Evolutionary conservation across 1,140 invertebrate species (phyloP), one percentile per base, ranked within the genome.

Genomic region (Stenopsyche tienmushanensis): DNA sequence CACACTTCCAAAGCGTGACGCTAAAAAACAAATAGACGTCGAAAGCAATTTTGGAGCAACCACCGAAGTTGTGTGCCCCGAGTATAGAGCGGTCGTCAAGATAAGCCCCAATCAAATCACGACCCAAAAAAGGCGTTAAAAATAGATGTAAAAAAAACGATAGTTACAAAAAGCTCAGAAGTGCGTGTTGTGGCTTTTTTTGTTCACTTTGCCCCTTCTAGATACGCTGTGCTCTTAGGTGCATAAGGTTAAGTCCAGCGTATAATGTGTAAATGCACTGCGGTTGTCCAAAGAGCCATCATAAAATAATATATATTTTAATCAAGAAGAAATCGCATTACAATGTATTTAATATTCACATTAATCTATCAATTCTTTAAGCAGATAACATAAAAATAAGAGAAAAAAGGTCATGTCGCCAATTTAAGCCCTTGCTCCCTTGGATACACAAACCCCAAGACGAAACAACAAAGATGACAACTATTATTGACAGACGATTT

Each of bases 91-190:
- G 62, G 34, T 47, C 49, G 39, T 24, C 25, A 20, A 64, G 67
- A 69, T 69, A 69, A 66, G 59, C 53, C 41, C 63, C 54, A 64
- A 66, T 69, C 67, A 66, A 69, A 69, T 69, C 63, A 41, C 29
- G 5, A 13, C 39, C 24, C 29, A 64, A 29, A 42, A 66, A 23
- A 55, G 17, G 26, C 2, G 41, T 26, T 63, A 65, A 69, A 66
- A 64, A 44, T 7, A 64, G 13, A 24, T 23, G 20, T 3, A 42
- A 42, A 57, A 26, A 59, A 67, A 55, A 54, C 62, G 58, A 24
- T 66, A 15, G 57, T 66, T 47, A 67, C 49, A 65, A 65, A 60
- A 64, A 66, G 50, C 45, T 64, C 45, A 66, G 53, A 66, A 69
- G 67, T 66, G 67, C 67, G 64, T 66, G 67, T 63, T 39, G 50